phyloP scores from a whole-genome alignment of 2,888 invertebrate species.

The Hydrotaea cyrtoneurina region DNA sequence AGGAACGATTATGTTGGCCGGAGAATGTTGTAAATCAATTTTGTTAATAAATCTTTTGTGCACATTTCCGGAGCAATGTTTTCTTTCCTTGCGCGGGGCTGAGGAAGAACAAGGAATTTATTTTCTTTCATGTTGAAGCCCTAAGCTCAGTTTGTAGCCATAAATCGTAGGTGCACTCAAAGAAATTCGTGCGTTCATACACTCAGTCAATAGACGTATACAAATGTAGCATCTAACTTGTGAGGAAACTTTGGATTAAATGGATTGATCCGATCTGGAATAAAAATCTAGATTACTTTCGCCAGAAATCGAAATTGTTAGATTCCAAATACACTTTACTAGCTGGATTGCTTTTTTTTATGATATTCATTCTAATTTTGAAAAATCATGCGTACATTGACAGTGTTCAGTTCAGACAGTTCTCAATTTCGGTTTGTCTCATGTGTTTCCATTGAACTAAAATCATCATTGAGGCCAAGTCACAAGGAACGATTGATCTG shows the following conservation, averaged over 20 bases:
- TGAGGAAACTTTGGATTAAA: not conserved
- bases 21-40: constrained; percentile 48
- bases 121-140: constrained; percentile 33
- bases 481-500: no score
- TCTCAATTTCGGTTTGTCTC: no score
- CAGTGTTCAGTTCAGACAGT: no score
- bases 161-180: constrained; percentile 8
- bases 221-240: not conserved
- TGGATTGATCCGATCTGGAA: no score
- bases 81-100: not conserved
- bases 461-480: no score
- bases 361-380: no score
- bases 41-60: constrained; percentile 46
- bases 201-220: not conserved
- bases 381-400: no score
- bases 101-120: not conserved
- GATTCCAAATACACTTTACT: no score
- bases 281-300: no score
- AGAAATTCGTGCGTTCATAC: not conserved
- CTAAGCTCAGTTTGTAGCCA: constrained; percentile 43
- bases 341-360: no score
- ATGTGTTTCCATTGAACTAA: no score
- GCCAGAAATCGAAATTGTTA: no score
- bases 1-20: constrained; percentile 20
- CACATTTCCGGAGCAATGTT: constrained; percentile 32